These are phyloP conservation scores for Pyrrhia umbra DNA, from an alignment of 2,888 invertebrate species.

Conservation along the genomic window DNA sequence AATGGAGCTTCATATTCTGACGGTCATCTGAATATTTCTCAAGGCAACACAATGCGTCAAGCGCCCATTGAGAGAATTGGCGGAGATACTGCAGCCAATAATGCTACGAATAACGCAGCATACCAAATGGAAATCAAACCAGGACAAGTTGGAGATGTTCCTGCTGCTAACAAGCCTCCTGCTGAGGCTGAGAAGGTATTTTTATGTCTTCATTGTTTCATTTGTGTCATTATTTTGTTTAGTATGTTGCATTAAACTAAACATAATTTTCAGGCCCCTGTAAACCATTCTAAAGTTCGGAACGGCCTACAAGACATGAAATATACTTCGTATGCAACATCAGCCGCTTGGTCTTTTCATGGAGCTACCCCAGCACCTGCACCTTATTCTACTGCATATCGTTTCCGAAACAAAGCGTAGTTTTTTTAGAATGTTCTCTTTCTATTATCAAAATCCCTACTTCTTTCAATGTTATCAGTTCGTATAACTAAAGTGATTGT, in stretches of 20 bases:
- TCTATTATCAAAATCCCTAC: neutral
- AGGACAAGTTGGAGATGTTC: slow-evolving; percentile 75
- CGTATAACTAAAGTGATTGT: slow-evolving; percentile 11
- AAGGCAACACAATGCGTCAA: slow-evolving; percentile 51
- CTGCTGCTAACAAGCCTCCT: slow-evolving; percentile 63
- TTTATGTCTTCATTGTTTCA: neutral
- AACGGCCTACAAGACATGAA: slow-evolving; percentile 86
- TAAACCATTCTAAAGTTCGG: slow-evolving; percentile 63
- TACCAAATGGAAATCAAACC: slow-evolving; percentile 61
- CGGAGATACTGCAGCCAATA: slow-evolving; percentile 77
- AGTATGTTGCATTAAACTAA: neutral
- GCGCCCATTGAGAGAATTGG: slow-evolving; percentile 77
- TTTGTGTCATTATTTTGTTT: neutral
- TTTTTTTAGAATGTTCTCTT: neutral
- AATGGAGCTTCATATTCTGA: slow-evolving; percentile 74
- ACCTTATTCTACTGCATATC: slow-evolving; percentile 50
- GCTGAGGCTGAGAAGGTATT: slow-evolving; percentile 62
- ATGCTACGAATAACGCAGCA: slow-evolving; percentile 57
- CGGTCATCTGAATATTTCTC: slow-evolving; percentile 71
- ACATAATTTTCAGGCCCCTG: slow-evolving; percentile 62
- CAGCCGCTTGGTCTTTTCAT: slow-evolving; percentile 84
- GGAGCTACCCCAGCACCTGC: slow-evolving; percentile 64
- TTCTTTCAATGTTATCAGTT: slow-evolving; percentile 2
- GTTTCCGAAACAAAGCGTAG: slow-evolving; percentile 33
- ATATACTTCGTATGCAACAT: slow-evolving; percentile 76